These are phyloP conservation scores for Xylocopa sonorina DNA, from an alignment of 1,140 invertebrate species.

Conservation along the genomic window DNA sequence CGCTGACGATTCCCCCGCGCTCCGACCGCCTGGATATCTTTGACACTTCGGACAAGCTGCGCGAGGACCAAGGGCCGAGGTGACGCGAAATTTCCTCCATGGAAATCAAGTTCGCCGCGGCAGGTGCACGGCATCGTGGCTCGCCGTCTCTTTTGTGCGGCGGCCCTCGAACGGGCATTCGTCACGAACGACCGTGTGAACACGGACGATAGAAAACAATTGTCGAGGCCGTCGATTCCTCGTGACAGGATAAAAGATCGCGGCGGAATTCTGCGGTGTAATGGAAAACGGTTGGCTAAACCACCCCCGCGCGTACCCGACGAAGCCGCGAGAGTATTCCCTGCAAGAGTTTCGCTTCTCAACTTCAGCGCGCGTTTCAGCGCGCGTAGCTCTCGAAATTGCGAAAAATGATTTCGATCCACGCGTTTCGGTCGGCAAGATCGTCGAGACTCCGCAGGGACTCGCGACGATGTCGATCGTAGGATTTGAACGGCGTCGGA, in stretches of 20 bases:
- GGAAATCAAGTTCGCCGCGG: constrained; percentile 61
- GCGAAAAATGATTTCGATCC: too few species aligned
- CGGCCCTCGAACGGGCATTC: constrained; percentile 38
- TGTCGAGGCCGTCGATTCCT: constrained; percentile 33
- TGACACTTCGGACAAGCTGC: constrained; percentile 56
- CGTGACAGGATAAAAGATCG: constrained; percentile 14
- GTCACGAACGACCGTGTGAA: constrained; percentile 37
- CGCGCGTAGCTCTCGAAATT: too few species aligned
- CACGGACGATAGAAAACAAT: constrained; percentile 45
- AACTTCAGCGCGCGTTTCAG: too few species aligned
- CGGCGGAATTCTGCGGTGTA: constrained; percentile 1
- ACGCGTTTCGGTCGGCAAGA: too few species aligned
- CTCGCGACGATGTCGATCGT: too few species aligned
- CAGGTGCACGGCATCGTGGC: constrained; percentile 51
- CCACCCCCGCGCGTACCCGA: too few species aligned
- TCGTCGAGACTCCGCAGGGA: too few species aligned
- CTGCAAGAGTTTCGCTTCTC: too few species aligned
- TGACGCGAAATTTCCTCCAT: constrained; percentile 60
- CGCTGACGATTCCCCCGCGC: constrained; percentile 31
- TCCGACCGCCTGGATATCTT: constrained; percentile 36
- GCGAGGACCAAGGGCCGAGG: constrained; percentile 35
- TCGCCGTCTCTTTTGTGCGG: constrained; percentile 35
- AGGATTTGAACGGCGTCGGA: constrained; percentile 15
- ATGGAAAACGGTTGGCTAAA: too few species aligned
- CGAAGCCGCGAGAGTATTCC: too few species aligned